These are phyloP conservation scores for Agelastica alni DNA, from an alignment of 2,888 invertebrate species.

Conservation along the genomic window DNA sequence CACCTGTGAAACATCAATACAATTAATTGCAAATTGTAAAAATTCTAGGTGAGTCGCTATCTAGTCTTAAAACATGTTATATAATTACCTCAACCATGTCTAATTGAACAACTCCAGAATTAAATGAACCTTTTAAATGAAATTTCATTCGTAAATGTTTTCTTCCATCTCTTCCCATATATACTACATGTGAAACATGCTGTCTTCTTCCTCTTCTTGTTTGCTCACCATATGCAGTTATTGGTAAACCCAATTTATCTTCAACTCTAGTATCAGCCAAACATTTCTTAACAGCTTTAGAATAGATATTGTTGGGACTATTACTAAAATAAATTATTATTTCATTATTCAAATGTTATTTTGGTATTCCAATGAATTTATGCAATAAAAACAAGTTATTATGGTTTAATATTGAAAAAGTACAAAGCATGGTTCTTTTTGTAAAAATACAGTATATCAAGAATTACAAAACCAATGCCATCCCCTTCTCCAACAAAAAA, in stretches of 20 bases:
- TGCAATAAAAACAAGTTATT: too few relatives aligned
- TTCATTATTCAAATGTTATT: too few relatives aligned
- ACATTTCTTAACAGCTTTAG: slow-evolving; percentile 76
- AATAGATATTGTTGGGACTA: slow-evolving; percentile 85
- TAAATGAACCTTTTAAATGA: slow-evolving; percentile 82
- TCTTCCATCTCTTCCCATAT: slow-evolving; percentile 70
- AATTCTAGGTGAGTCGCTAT: too few relatives aligned
- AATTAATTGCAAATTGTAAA: too few relatives aligned
- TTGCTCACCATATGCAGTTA: slow-evolving; percentile 88
- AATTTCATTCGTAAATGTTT: slow-evolving; percentile 88
- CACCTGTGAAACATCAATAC: too few relatives aligned
- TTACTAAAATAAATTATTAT: slow-evolving; percentile 64
- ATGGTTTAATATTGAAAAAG: too few relatives aligned
- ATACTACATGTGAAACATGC: slow-evolving; percentile 80
- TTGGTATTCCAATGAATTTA: too few relatives aligned
- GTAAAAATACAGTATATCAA: too few relatives aligned
- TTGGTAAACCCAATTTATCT: slow-evolving; percentile 86
- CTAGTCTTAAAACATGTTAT: too few relatives aligned
- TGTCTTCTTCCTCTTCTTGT: slow-evolving; percentile 71
- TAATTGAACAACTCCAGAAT: slow-evolving; percentile 81
- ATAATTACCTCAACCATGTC: slow-evolving; percentile 83
- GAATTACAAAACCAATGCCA: too few relatives aligned
- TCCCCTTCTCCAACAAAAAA: too few relatives aligned
- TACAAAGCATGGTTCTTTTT: too few relatives aligned
- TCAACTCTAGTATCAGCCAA: slow-evolving; percentile 74